A percentile compares a stretch with the other conserved stretches of the same genome.
These are phyloP conservation scores for Entomobrya multifasciata DNA, from an alignment of 2,888 invertebrate species.

Conservation along the genomic window DNA sequence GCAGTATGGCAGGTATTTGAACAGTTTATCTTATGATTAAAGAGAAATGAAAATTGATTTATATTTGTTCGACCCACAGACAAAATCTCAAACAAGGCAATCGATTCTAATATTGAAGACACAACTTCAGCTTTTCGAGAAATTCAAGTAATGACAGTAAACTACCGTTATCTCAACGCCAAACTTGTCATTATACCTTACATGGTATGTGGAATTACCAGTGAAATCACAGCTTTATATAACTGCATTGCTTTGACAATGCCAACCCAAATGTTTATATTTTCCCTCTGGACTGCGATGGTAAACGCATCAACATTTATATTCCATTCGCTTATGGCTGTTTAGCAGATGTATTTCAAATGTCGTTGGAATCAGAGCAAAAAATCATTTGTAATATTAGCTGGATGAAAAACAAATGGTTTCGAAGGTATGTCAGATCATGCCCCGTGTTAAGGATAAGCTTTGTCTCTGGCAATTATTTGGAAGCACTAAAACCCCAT, in stretches of 20 bases:
- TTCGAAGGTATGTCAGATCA: background rate
- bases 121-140: background rate
- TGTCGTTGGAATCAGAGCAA: background rate
- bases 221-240: constrained; percentile 7
- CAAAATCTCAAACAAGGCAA: too few relatives aligned
- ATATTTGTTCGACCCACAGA: too few relatives aligned
- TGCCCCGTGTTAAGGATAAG: background rate
- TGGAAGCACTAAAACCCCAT: background rate
- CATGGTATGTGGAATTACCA: background rate
- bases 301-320: background rate
- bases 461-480: constrained; percentile 5
- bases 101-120: too few relatives aligned
- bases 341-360: background rate
- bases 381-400: background rate
- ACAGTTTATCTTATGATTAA: too few relatives aligned
- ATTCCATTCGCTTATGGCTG: constrained; percentile 6
- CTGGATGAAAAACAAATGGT: background rate
- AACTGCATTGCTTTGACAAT: background rate
- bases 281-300: background rate
- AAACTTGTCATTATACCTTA: background rate
- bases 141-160: background rate
- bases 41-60: too few relatives aligned
- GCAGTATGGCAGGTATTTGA: background rate
- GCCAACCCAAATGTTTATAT: constrained; percentile 12
- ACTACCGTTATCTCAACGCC: background rate